These are phyloP conservation scores for Chrysochloris asiatica DNA, from an alignment of 2,113 vertebrate genomes.

Conservation along the genomic window DNA sequence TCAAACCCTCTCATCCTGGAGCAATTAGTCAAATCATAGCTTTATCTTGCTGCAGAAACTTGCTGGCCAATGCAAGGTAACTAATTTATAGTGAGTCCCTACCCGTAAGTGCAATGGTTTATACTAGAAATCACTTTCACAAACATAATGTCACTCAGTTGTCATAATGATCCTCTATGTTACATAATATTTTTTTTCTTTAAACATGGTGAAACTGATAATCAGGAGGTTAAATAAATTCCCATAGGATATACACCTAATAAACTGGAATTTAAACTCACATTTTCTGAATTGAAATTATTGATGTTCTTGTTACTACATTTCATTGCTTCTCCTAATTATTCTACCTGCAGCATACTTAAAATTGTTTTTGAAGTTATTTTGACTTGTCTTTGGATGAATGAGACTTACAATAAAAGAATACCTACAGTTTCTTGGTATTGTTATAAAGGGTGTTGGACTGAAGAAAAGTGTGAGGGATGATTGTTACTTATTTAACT, in stretches of 20 bases:
- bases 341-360: not conserved
- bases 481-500: conserved; percentile 1
- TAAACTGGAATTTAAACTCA: conserved; percentile 1
- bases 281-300: conserved; percentile 34
- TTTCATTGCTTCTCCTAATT: not conserved
- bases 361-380: not conserved
- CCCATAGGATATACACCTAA: not conserved
- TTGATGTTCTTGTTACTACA: not conserved
- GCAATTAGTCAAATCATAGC: not conserved
- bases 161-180: not conserved
- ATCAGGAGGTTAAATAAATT: conserved; percentile 12
- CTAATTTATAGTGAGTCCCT: not conserved
- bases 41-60: not conserved
- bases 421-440: no score
- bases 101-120: conserved; percentile 13
- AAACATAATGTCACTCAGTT: not conserved
- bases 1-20: not conserved
- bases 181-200: not conserved
- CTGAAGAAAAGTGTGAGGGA: not conserved
- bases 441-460: not conserved
- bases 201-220: not conserved
- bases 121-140: not conserved
- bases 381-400: not conserved
- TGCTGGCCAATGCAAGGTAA: not conserved
- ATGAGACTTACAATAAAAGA: not conserved